A percentile compares a stretch with the other conserved stretches of the same genome.
Evolutionary conservation across 2,113 vertebrate genomes (phyloP).

Genomic region (Chaetodon auriga): DNA sequence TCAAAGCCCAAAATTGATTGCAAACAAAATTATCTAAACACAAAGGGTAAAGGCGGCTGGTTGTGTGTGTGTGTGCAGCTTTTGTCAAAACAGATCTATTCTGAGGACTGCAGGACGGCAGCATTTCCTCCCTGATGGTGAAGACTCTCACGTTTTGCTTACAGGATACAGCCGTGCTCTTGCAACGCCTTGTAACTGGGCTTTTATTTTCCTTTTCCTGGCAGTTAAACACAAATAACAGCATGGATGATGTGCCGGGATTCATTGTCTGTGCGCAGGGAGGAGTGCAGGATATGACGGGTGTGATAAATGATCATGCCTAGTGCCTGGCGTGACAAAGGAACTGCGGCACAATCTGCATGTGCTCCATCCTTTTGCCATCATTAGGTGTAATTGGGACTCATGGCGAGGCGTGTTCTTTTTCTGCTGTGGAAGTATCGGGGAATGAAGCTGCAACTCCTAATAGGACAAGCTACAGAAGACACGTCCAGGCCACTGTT

Average conservation of each 20-base stretch:
- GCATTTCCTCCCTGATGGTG: conserved; percentile 69
- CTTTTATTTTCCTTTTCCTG: conserved; percentile 81
- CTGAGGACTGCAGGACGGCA: conserved; percentile 45
- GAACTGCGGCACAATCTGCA: conserved; percentile 81
- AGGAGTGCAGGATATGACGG: conserved; percentile 79
- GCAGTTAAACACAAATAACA: conserved; percentile 81
- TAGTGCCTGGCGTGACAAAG: conserved; percentile 77
- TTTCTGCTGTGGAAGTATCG: conserved; percentile 49
- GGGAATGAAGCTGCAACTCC: conserved; percentile 60
- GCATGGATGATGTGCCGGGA: conserved; percentile 74
- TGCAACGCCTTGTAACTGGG: conserved; percentile 69
- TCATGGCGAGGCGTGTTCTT: conserved; percentile 74
- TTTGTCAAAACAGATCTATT: conserved; percentile 46
- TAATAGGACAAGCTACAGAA: conserved; percentile 68
- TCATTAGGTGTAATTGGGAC: conserved; percentile 86
- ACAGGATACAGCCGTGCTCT: conserved; percentile 73
- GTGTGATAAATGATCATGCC: conserved; percentile 82
- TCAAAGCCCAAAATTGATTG: conserved; percentile 79
- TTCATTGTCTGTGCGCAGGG: conserved; percentile 72
- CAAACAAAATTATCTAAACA: conserved; percentile 55
- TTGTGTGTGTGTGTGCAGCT: conserved; percentile 16
- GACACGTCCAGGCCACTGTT: conserved; percentile 60
- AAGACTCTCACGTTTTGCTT: conserved; percentile 58
- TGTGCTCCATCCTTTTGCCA: conserved; percentile 81
- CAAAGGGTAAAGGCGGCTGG: conserved; percentile 33